These are phyloP conservation scores for Diplolepis rosae DNA, from an alignment of 2,888 invertebrate species.

Conservation along the genomic window DNA sequence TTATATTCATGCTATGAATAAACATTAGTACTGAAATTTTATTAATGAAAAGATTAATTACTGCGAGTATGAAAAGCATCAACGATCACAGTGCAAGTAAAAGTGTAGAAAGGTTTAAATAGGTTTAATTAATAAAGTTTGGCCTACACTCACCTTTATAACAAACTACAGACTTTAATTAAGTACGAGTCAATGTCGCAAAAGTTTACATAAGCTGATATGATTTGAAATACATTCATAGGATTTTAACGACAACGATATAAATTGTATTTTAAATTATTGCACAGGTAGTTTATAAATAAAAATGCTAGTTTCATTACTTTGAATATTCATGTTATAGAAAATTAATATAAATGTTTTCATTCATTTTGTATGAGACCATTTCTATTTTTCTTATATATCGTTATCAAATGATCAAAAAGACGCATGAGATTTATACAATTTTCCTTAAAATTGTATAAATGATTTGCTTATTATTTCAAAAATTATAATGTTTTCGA, in stretches of 20 bases:
- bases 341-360: too few relatives aligned
- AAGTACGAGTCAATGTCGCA: neutral
- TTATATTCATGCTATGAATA: too few relatives aligned
- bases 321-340: neutral
- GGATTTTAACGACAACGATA: neutral
- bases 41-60: neutral
- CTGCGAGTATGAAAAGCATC: neutral
- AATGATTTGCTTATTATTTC: too few relatives aligned
- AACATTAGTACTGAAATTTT: too few relatives aligned
- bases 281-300: too few relatives aligned
- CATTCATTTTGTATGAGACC: too few relatives aligned
- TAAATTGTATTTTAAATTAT: neutral
- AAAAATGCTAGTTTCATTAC: neutral
- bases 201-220: neutral
- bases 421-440: too few relatives aligned
- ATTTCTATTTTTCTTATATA: too few relatives aligned
- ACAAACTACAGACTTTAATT: conserved; percentile 44
- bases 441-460: too few relatives aligned
- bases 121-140: conserved; percentile 47
- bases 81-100: neutral
- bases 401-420: too few relatives aligned
- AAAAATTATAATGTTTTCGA: too few relatives aligned
- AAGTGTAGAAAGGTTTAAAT: conserved; percentile 31
- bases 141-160: neutral
- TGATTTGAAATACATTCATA: neutral